A percentile compares a stretch with the other conserved stretches of the same genome.
Conservation (phyloP, 2,797 vertebrate species). For the Brotula barbata region DNA sequence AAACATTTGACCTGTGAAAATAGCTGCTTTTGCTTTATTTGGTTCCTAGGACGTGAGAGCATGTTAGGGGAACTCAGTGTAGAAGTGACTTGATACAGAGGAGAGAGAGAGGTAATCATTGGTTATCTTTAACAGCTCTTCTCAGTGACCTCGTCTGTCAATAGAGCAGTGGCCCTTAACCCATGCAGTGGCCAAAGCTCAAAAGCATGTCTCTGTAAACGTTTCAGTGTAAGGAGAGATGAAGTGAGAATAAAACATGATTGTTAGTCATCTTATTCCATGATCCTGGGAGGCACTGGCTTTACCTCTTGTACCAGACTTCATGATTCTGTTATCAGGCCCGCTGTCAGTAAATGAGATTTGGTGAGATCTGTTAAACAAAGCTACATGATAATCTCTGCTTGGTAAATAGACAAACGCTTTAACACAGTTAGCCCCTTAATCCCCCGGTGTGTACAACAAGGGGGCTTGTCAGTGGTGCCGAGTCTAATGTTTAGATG, state of each 20-base stretch:
- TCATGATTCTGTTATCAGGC: conserved; percentile 58
- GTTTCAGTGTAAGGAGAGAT: conserved; percentile 39
- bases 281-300: conserved; percentile 37
- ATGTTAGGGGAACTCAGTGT: conserved; percentile 9
- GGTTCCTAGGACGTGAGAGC: not conserved
- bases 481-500: conserved; percentile 44
- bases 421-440: conserved; percentile 71
- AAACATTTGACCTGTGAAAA: not conserved
- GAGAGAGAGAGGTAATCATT: conserved; percentile 32
- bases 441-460: conserved; percentile 62
- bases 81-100: conserved; percentile 25
- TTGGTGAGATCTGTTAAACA: conserved; percentile 68
- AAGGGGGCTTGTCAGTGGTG: conserved; percentile 42
- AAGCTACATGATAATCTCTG: conserved; percentile 67
- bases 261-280: conserved; percentile 39
- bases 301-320: conserved; percentile 52
- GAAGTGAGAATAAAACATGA: conserved; percentile 42
- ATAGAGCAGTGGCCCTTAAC: conserved; percentile 17
- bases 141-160: conserved; percentile 39
- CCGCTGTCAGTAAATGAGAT: conserved; percentile 67
- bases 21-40: conserved; percentile 3
- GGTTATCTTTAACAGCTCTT: conserved; percentile 29
- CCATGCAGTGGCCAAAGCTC: conserved; percentile 2
- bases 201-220: conserved; percentile 21
- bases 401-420: conserved; percentile 65